Conservation (phyloP, 2,888 invertebrate genomes). For the Phengaris arion region DNA sequence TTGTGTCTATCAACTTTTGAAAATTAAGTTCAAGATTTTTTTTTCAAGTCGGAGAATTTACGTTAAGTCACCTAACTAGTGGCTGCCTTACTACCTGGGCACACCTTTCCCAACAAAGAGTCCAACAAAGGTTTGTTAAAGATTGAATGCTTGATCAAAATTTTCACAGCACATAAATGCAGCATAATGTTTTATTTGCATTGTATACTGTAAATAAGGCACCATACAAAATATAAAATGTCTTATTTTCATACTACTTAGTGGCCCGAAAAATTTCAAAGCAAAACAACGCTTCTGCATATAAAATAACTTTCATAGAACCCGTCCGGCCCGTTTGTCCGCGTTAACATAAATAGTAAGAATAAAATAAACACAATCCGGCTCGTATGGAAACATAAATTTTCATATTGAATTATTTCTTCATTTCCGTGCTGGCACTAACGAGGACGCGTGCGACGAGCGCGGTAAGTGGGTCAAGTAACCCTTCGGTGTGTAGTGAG, state of each 20-base stretch:
- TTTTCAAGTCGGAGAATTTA: no score
- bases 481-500: slow-evolving; percentile 71
- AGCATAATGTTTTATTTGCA: neutral
- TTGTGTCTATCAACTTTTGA: no score
- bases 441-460: slow-evolving; percentile 58
- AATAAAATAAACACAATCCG: slow-evolving; percentile 26
- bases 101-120: neutral
- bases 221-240: slow-evolving; percentile 4
- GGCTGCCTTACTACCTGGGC: no score
- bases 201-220: neutral
- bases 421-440: slow-evolving; percentile 59
- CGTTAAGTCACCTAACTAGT: no score
- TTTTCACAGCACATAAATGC: neutral
- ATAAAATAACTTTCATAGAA: slow-evolving; percentile 26
- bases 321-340: slow-evolving; percentile 25
- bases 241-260: slow-evolving; percentile 9
- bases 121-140: neutral
- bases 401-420: slow-evolving; percentile 59
- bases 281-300: slow-evolving; percentile 17
- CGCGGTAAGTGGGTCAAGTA: slow-evolving; percentile 75
- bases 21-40: no score
- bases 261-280: slow-evolving; percentile 12
- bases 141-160: neutral
- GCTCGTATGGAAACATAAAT: slow-evolving; percentile 27
- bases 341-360: slow-evolving; percentile 23